Evolutionary conservation across 1,140 invertebrate genomes (phyloP).

Genomic region (Dendrolimus kikuchii): DNA sequence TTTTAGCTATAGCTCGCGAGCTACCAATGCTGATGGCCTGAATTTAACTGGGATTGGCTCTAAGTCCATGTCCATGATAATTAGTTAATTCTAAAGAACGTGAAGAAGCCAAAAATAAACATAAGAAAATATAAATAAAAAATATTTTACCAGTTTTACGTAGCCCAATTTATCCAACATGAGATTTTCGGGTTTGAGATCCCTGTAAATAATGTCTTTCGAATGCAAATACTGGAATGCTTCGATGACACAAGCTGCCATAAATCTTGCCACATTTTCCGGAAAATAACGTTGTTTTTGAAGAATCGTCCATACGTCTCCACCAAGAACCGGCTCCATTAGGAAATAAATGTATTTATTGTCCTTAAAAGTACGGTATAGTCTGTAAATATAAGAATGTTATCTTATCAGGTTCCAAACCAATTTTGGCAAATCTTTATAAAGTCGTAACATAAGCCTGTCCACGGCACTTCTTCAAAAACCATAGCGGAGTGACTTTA

Average conservation of each 20-base stretch:
- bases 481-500: too few relatives aligned
- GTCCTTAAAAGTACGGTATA: conserved; percentile 96
- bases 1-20: too few relatives aligned
- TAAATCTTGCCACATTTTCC: conserved; percentile 89
- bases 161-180: conserved; percentile 91
- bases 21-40: too few relatives aligned
- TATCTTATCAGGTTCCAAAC: too few relatives aligned
- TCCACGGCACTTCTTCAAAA: too few relatives aligned
- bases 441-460: too few relatives aligned
- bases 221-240: conserved; percentile 93
- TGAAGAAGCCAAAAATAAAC: too few relatives aligned
- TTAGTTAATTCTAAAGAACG: too few relatives aligned
- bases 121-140: conserved; percentile 2
- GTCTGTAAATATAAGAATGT: conserved; percentile 67
- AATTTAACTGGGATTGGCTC: too few relatives aligned
- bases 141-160: conserved; percentile 84
- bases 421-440: too few relatives aligned
- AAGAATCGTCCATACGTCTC: conserved; percentile 97
- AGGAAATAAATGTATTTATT: conserved; percentile 97
- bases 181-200: conserved; percentile 96
- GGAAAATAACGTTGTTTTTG: conserved; percentile 87
- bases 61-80: too few relatives aligned
- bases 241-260: conserved; percentile 92
- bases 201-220: conserved; percentile 91
- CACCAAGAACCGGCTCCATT: conserved; percentile 96